Conservation (phyloP, 1,140 invertebrate species). For the Drosophila sp. region DNA sequence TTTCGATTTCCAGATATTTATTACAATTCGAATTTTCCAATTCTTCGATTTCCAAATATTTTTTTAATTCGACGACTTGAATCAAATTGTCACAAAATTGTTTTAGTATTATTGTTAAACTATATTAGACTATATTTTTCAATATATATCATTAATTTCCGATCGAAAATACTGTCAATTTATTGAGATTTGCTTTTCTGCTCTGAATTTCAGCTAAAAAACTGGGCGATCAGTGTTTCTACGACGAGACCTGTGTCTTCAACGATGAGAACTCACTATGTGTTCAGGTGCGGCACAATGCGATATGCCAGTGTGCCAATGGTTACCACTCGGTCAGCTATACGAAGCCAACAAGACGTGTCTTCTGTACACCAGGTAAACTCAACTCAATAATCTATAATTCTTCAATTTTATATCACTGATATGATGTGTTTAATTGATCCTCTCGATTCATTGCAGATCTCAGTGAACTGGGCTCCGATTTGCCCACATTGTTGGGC, state of each 20-base stretch:
- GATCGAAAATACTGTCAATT: neutral
- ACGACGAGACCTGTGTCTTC: constrained; percentile 90
- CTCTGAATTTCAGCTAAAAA: constrained; percentile 87
- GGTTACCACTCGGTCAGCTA: constrained; percentile 91
- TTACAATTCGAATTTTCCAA: no score
- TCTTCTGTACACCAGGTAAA: constrained; percentile 93
- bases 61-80: no score
- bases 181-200: neutral
- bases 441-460: constrained; percentile 85
- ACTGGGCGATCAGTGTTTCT: constrained; percentile 93
- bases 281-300: constrained; percentile 93
- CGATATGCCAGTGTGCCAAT: constrained; percentile 91
- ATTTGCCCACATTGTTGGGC: constrained; percentile 92
- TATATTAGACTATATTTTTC: no score
- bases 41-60: no score
- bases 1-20: no score
- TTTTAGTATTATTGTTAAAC: no score
- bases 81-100: no score
- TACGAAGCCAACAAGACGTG: constrained; percentile 89
- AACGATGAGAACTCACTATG: constrained; percentile 91
- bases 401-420: no score
- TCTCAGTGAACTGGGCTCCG: constrained; percentile 91
- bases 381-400: neutral
- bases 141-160: no score
- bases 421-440: neutral